Percentiles rank a stretch among this genome's conserved stretches.
Conservation (phyloP, 2,797 vertebrate genomes). For the Sorex maritimensis region DNA sequence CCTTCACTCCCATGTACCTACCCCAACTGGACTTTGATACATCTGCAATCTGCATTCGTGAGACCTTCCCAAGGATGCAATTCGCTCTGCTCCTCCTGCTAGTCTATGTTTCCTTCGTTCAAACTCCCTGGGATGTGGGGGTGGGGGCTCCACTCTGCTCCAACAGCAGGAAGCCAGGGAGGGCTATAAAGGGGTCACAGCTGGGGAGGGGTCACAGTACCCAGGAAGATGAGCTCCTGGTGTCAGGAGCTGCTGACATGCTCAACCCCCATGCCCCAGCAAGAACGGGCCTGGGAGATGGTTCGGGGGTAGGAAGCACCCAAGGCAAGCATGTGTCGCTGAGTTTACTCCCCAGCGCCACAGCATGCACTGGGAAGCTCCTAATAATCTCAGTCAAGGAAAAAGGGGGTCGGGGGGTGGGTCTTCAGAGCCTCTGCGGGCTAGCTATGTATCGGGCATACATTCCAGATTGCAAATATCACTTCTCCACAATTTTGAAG, state of each 20-base stretch:
- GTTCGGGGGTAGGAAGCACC: no score
- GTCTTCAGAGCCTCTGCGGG: background rate
- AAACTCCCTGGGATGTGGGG: background rate
- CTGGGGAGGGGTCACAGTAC: background rate
- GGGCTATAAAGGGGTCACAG: background rate
- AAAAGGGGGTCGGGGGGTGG: no score
- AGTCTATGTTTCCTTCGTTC: background rate
- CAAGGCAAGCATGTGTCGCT: no score
- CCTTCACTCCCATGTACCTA: background rate
- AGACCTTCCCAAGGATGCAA: background rate
- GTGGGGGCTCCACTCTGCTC: background rate
- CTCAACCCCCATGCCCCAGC: no score
- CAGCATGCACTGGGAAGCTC: no score
- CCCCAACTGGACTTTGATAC: background rate
- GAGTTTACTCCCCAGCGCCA: no score
- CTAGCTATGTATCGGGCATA: background rate
- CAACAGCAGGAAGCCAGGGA: background rate
- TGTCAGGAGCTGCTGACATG: background rate
- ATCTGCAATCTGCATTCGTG: background rate
- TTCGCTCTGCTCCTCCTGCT: background rate
- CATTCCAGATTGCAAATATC: background rate
- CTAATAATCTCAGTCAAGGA: no score
- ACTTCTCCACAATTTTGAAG: constrained; percentile 46
- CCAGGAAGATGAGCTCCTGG: background rate
- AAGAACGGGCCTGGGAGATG: no score